Base-by-base conservation (phyloP, 2,113 vertebrate genomes). In the Tragelaphus scriptus region DNA sequence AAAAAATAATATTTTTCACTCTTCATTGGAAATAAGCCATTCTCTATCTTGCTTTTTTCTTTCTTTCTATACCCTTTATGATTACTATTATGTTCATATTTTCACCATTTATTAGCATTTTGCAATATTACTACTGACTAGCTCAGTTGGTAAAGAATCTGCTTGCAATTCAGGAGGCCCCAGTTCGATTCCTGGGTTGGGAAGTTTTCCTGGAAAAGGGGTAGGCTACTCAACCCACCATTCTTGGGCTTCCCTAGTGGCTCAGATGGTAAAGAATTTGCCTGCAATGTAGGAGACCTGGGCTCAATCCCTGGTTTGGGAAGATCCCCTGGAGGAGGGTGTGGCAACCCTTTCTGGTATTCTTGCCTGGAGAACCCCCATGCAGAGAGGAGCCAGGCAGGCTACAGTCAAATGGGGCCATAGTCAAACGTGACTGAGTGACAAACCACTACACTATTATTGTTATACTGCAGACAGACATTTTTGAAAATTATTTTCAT, bases 31-130 rank as follows among this genome's bases (percentile, higher is more conserved):
- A 94, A 8, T 71, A 89, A 92, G 13, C 23, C 21, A 44, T 51
- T 44, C 26, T 94, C 23, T 88, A 17, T 36, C 0, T 47, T 61
- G 5, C 16, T 23, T 44, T 95, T 95, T 79, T 58, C 32, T 26
- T 85, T 81, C 11, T 80, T 17, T 88, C 8, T 71, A 16, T 36
- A 30, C 3, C 6, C n/a, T 81, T 63, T 86, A 16, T 75, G 71
- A n/a, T 79, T 47, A 55, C 23, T 55, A 32, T 55, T 10, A 19
- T 88, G 5, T 88, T 95, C 80, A 28, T 58, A 61, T 96, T 96
- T 95, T 88, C 19, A 61, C 17, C 6, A 14, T 8, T 91, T 81
- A 30, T 47, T 28, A 65, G 25, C 5, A 44, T 44, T 49, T n/a
- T 90, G 6, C 4, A 19, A 2, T 36, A 56, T 59, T 44, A 53